Conservation (phyloP, 1,140 invertebrate genomes). For the Meteorus sp. region DNA sequence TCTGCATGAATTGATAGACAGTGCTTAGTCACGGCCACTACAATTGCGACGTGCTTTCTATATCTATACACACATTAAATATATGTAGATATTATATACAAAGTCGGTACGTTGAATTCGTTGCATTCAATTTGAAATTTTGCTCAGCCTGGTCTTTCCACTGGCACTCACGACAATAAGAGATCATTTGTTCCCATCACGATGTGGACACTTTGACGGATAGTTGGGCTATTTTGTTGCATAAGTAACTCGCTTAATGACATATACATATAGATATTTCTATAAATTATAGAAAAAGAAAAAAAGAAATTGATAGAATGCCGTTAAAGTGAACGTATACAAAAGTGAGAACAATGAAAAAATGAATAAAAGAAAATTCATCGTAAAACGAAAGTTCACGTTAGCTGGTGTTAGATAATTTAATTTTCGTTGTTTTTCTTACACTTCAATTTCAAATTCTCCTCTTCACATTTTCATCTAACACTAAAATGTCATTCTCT, state of each 20-base stretch:
- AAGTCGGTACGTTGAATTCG: slow-evolving; percentile 20
- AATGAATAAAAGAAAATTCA: not conserved
- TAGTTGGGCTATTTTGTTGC: slow-evolving; percentile 7
- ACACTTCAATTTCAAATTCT: not conserved
- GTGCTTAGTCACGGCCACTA: slow-evolving; percentile 19
- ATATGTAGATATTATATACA: too few species aligned
- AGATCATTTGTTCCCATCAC: slow-evolving; percentile 19
- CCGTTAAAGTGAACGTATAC: too few species aligned
- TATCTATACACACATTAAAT: too few species aligned
- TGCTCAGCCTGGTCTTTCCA: slow-evolving; percentile 9
- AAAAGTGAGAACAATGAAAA: too few species aligned
- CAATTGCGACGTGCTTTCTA: not conserved
- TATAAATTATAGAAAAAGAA: slow-evolving; percentile 18
- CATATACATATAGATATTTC: too few species aligned
- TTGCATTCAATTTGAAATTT: slow-evolving; percentile 30
- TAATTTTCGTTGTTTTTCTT: not conserved
- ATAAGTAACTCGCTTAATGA: slow-evolving; percentile 12
- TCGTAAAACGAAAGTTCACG: not conserved
- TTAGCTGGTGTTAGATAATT: too few species aligned
- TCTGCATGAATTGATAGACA: slow-evolving; percentile 13
- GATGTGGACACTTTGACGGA: slow-evolving; percentile 11
- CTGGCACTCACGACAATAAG: slow-evolving; percentile 11
- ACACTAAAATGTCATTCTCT: too few species aligned
- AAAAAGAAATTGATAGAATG: too few species aligned
- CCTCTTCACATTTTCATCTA: slow-evolving; percentile 39